Percentiles rank a stretch among this genome's conserved stretches.
Evolutionary conservation across 2,888 invertebrate species (phyloP).

Genomic region (Pseudococcus viburni): DNA sequence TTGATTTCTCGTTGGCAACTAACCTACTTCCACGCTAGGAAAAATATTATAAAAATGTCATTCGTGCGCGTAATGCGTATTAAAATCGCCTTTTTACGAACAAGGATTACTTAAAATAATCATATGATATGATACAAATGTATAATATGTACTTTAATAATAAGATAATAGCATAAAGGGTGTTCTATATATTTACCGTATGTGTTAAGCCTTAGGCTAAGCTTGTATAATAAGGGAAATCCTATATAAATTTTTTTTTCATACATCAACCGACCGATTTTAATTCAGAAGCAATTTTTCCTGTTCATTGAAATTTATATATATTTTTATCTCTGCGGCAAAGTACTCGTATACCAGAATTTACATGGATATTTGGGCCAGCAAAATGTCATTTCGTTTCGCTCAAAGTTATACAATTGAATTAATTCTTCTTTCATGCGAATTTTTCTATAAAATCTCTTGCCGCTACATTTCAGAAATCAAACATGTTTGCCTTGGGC

Average conservation of each 20-base stretch:
- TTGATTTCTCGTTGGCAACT: not conserved
- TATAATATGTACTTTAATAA: not conserved
- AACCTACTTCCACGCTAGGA: not conserved
- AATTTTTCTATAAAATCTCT: not conserved
- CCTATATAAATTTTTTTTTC: not conserved
- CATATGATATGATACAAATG: not conserved
- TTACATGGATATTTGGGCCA: not conserved
- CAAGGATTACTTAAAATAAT: slow-evolving; percentile 18
- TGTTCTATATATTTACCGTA: not conserved
- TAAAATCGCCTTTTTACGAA: not conserved
- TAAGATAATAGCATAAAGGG: slow-evolving; percentile 32
- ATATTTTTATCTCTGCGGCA: not conserved
- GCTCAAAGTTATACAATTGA: not conserved
- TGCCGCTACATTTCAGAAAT: not conserved
- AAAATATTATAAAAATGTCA: not conserved
- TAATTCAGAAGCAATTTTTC: not conserved
- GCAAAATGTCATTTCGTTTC: not conserved
- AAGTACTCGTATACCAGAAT: not conserved
- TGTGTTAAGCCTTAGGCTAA: slow-evolving; percentile 22
- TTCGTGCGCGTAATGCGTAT: not conserved
- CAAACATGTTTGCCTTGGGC: not conserved
- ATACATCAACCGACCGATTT: not conserved
- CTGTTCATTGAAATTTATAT: slow-evolving; percentile 30
- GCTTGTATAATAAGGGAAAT: slow-evolving; percentile 8
- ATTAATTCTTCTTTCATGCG: not conserved